phyloP scores from a whole-genome alignment of 2,797 vertebrate species.

The Harpagifer antarcticus region DNA sequence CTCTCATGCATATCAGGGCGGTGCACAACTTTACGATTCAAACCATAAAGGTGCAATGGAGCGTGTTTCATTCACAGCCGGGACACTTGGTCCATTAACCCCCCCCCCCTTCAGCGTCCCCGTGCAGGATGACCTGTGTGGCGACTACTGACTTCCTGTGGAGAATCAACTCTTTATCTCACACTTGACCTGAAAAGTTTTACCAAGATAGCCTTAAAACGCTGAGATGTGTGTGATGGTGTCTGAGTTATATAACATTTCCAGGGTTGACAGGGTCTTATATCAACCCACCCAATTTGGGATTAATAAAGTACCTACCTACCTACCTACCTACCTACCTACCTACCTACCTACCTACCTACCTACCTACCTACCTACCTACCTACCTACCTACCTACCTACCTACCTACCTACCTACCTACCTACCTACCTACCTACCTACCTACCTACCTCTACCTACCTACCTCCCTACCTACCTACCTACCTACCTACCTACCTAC shows the following conservation, averaged over 20 bases:
- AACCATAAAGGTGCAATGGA: conserved; percentile 66
- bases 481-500: too few species aligned
- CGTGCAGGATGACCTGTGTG: background rate
- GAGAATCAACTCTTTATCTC: conserved; percentile 37
- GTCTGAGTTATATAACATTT: conserved; percentile 10
- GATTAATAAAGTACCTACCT: too few species aligned
- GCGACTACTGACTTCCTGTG: conserved; percentile 34
- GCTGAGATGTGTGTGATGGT: background rate
- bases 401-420: too few species aligned
- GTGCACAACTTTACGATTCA: conserved; percentile 44
- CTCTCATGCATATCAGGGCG: conserved; percentile 34
- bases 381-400: too few species aligned
- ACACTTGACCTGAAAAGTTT: conserved; percentile 12
- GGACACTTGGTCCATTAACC: conserved; percentile 53
- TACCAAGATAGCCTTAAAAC: background rate
- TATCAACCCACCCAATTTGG: too few species aligned
- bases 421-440: too few species aligned
- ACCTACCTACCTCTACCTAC: too few species aligned
- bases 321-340: too few species aligned
- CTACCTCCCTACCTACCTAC: too few species aligned
- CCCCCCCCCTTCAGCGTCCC: background rate
- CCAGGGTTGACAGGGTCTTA: too few species aligned
- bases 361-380: too few species aligned
- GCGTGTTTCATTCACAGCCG: conserved; percentile 54
- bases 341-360: too few species aligned